phyloP scores from a whole-genome alignment of 2,797 vertebrate species.

The Manis crassicaudata region DNA sequence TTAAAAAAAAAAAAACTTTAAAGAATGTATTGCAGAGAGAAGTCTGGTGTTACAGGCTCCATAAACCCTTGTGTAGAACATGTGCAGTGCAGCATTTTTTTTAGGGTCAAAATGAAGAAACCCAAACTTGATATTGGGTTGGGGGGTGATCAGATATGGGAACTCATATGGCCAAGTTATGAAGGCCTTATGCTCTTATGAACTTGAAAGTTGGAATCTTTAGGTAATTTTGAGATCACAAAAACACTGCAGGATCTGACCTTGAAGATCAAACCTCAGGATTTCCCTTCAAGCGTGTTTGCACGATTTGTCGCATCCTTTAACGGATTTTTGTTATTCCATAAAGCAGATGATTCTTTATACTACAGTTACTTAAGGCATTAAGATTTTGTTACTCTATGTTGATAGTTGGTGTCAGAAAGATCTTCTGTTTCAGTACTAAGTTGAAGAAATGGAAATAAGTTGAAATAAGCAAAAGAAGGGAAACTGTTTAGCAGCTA shows the following conservation, averaged over 20 bases:
- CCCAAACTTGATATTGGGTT: background rate
- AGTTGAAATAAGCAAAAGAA: background rate
- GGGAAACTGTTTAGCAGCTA: no score
- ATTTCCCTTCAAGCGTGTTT: background rate
- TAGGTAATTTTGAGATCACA: background rate
- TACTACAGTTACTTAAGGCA: background rate
- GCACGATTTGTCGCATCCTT: background rate
- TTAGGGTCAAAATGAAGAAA: background rate
- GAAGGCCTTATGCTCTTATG: background rate
- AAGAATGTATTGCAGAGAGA: background rate
- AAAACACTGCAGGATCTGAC: background rate
- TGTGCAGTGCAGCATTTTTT: background rate
- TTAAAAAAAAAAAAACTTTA: background rate
- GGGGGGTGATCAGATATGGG: background rate
- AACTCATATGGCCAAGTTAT: rapidly evolving
- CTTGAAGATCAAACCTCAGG: background rate
- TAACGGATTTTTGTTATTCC: background rate
- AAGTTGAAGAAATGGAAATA: background rate
- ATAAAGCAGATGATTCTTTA: background rate
- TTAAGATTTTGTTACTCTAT: background rate
- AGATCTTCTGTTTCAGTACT: background rate
- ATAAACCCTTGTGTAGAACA: background rate
- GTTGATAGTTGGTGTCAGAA: background rate
- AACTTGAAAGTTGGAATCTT: background rate
- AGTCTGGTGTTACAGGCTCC: background rate